These are phyloP conservation scores for Pavo muticus DNA, from an alignment of 2,113 vertebrate genomes.

Conservation along the genomic window DNA sequence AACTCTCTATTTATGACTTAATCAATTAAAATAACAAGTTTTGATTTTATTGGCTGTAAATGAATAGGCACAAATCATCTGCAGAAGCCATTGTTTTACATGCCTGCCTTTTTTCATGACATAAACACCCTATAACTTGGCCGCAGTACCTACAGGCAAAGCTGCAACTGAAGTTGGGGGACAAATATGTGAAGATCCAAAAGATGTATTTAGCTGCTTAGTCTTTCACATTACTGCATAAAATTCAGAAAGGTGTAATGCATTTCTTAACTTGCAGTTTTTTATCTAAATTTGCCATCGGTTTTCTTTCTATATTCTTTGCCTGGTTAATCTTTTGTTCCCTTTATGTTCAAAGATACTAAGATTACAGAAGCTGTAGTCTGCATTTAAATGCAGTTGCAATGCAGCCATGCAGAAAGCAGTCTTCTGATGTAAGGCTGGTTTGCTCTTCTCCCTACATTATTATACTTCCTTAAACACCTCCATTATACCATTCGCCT, in stretches of 20 bases:
- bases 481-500: slow-evolving; percentile 36
- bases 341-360: slow-evolving; percentile 10
- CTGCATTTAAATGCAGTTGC: slow-evolving; percentile 39
- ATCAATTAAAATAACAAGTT: slow-evolving; percentile 72
- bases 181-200: not conserved
- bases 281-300: slow-evolving; percentile 32
- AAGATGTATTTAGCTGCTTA: not conserved
- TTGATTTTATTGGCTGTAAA: slow-evolving; percentile 52
- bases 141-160: not conserved
- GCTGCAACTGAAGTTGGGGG: slow-evolving; percentile 1
- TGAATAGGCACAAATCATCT: slow-evolving; percentile 37
- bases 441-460: slow-evolving; percentile 4
- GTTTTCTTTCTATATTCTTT: slow-evolving; percentile 32
- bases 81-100: slow-evolving; percentile 35
- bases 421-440: not conserved
- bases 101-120: not conserved
- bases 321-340: slow-evolving; percentile 31
- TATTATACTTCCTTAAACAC: slow-evolving; percentile 59
- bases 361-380: slow-evolving; percentile 3
- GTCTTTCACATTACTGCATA: not conserved
- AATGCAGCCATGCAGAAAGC: not conserved
- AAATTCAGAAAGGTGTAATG: slow-evolving; percentile 2
- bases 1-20: slow-evolving; percentile 66
- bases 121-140: not conserved
- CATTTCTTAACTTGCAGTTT: not conserved